Conservation (phyloP, 2,888 invertebrate species). For the Papilio demoleus region DNA sequence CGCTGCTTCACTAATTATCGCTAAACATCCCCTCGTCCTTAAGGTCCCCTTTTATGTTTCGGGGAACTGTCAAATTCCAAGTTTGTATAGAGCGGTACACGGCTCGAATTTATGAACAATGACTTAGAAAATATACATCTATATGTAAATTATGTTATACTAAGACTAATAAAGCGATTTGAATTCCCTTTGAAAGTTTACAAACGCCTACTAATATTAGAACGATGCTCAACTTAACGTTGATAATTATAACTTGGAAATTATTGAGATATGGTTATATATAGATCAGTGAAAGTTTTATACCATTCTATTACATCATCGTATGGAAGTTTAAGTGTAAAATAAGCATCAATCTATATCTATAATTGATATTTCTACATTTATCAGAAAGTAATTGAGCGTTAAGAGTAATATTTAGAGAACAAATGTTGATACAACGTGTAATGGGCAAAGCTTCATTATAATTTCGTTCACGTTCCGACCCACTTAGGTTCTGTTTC, state of each 20-base stretch:
- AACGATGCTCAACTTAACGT: conserved; percentile 1
- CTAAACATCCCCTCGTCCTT: conserved; percentile 47
- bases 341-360: not conserved
- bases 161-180: conserved; percentile 36
- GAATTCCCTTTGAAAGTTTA: conserved; percentile 24
- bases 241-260: not conserved
- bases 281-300: too few species aligned
- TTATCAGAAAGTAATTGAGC: conserved; percentile 13
- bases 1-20: conserved; percentile 47
- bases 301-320: not conserved
- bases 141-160: conserved; percentile 28
- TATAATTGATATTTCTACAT: not conserved
- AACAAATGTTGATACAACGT: conserved; percentile 30
- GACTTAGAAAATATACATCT: conserved; percentile 25
- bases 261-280: not conserved
- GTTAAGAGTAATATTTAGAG: conserved; percentile 4
- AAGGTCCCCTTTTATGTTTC: conserved; percentile 44
- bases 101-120: conserved; percentile 37
- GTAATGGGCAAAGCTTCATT: conserved; percentile 34
- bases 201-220: not conserved
- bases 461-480: conserved; percentile 40
- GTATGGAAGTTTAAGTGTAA: not conserved
- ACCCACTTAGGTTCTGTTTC: conserved; percentile 41
- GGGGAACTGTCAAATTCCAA: conserved; percentile 45
- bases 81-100: conserved; percentile 39